Percentiles rank a stretch among this genome's conserved stretches.
Conservation (phyloP, 2,888 invertebrate genomes). For the Sarcophaga caerulescens region DNA sequence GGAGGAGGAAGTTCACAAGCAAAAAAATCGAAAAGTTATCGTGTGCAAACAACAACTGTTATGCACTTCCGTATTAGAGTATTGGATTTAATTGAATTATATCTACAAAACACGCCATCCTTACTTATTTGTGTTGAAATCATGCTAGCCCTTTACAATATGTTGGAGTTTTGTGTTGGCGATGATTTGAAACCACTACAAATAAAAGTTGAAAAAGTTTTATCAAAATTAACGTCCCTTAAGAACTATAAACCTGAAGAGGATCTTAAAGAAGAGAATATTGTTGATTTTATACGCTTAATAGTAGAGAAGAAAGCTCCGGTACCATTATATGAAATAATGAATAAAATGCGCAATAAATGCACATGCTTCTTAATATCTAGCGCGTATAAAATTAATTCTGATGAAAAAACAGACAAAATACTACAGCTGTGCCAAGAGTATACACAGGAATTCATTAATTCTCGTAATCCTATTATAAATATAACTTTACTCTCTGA, state of each 20-base stretch:
- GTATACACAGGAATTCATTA: conserved; percentile 75
- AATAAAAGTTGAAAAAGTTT: conserved; percentile 82
- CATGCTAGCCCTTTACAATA: conserved; percentile 86
- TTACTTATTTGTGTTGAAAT: conserved; percentile 87
- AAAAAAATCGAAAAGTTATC: conserved; percentile 83
- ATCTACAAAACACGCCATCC: conserved; percentile 86
- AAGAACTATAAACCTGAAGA: conserved; percentile 69
- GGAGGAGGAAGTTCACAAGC: conserved; percentile 70
- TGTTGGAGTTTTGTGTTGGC: conserved; percentile 87
- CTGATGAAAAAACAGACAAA: conserved; percentile 49
- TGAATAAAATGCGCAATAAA: conserved; percentile 74
- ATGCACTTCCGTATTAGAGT: conserved; percentile 89
- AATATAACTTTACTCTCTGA: conserved; percentile 86
- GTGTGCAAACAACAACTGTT: conserved; percentile 85
- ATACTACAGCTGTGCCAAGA: conserved; percentile 71
- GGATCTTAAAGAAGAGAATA: conserved; percentile 72
- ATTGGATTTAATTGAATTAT: conserved; percentile 88
- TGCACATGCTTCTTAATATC: conserved; percentile 74
- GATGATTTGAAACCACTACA: conserved; percentile 86
- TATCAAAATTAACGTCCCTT: conserved; percentile 72
- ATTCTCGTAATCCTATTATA: conserved; percentile 79
- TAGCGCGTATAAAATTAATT: conserved; percentile 68
- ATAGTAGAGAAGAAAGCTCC: conserved; percentile 75
- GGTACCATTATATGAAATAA: conserved; percentile 70
- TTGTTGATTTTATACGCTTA: conserved; percentile 73